Base-by-base conservation (phyloP, 1,140 invertebrate genomes). In the Zaprionus kolodkinae region DNA sequence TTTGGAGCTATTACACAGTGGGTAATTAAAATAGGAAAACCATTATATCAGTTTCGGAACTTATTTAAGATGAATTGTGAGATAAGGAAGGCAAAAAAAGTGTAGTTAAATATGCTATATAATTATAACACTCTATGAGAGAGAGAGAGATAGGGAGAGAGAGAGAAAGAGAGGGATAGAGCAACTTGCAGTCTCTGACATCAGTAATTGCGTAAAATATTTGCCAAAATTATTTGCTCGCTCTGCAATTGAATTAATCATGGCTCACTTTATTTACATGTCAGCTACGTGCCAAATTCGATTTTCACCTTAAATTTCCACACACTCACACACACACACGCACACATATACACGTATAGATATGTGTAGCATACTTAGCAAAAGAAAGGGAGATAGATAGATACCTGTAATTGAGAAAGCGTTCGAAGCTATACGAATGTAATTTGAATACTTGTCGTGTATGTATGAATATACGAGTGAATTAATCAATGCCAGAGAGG, bases 141-240 rank as follows among this genome's bases (percentile, higher is more conserved):
- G n/a, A 30, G 27, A 30, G 3, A 30, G 4, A 30, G 27, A 30
- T 1, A 30, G 3, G 4, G 6, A 30, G 1, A 30, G 27, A 6
- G 4, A 30, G 27, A 30, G 3, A 30, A 30, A 30, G 27, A 30
- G 27, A 30, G 3, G 4, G 6, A 30, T 3, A 30, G 27, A 6
- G 4, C 1, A 27, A 2, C 4, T 4, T 27, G 25, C 25, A 35
- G 40, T 45, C 40, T 45, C n/a, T 9, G n/a, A n/a, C 13, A 45
- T 45, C 7, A 15, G n/a, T 45, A 15, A 15, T 45, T 15, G 40
- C n/a, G 1, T 45, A 15, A 59, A 50, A 75, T 75, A 78, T 76
- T 74, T 70, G 66, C 48, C 75, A 63, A 17, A 63, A 50, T 55
- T 54, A 36, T 13, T 50, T 61, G 27, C n/a, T 12, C 17, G n/a